These are phyloP conservation scores for Graphium colonna DNA, from an alignment of 2,888 invertebrate genomes.

Conservation along the genomic window DNA sequence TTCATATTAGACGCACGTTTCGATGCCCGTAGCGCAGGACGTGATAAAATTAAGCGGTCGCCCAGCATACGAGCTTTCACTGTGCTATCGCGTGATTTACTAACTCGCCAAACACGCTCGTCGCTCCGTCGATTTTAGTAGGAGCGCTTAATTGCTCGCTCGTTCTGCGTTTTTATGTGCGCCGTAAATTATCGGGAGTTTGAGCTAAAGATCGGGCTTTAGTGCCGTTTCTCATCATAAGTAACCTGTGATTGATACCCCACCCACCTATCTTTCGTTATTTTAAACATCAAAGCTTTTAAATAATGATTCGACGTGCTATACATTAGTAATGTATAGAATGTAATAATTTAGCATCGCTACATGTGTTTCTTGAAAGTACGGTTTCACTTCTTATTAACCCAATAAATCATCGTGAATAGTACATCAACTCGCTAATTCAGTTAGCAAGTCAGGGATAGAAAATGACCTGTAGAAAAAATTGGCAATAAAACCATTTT, in stretches of 20 bases:
- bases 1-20: no score
- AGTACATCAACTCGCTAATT: no score
- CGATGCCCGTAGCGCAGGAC: neutral
- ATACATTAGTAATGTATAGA: no score
- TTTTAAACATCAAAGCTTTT: no score
- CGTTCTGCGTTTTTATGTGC: constrained; percentile 23
- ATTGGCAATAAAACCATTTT: no score
- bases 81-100: constrained; percentile 57
- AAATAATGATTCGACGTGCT: no score
- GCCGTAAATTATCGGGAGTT: constrained; percentile 22
- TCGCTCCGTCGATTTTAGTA: constrained; percentile 39
- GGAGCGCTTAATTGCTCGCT: constrained; percentile 35
- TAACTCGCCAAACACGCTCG: constrained; percentile 50
- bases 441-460: no score
- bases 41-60: constrained; percentile 30
- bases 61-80: constrained; percentile 52
- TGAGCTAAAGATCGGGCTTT: constrained; percentile 12
- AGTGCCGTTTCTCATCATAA: constrained; percentile 21
- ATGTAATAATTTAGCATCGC: no score
- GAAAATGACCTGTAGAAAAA: no score
- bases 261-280: neutral
- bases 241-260: constrained; percentile 20
- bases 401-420: no score
- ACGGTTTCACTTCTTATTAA: no score
- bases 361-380: no score